Conservation (phyloP, 37 sponge, comb jelly and placozoan species). For the Oscarella lobularis region DNA sequence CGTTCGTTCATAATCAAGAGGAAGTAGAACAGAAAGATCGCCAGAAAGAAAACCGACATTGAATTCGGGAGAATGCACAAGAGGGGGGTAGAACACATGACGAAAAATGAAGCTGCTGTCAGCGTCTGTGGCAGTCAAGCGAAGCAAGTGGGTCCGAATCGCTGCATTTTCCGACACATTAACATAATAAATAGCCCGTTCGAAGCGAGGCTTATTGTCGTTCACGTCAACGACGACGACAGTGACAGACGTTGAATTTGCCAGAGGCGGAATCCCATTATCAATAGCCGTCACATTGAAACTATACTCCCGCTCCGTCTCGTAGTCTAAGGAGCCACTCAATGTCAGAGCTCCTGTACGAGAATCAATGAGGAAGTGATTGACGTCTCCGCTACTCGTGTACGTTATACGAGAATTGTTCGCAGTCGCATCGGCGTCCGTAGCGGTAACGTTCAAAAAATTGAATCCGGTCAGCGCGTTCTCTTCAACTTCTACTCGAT, state of each 20-base stretch:
- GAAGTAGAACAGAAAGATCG: background rate
- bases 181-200: background rate
- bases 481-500: slow-evolving; percentile 5
- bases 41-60: background rate
- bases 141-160: background rate
- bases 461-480: background rate
- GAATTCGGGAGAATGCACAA: too few relatives aligned
- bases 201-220: slow-evolving; percentile 28
- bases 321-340: slow-evolving; percentile 13
- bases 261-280: background rate
- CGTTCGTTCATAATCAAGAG: too few relatives aligned
- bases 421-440: slow-evolving; percentile 5
- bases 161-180: background rate
- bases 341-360: slow-evolving; percentile 7
- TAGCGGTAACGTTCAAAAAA: slow-evolving; percentile 9
- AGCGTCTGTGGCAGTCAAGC: background rate
- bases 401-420: slow-evolving; percentile 5
- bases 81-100: too few relatives aligned
- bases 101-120: background rate
- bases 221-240: slow-evolving; percentile 27
- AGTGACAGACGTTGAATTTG: slow-evolving; percentile 6
- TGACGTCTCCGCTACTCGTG: slow-evolving; percentile 9
- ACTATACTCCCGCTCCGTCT: background rate
- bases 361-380: slow-evolving; percentile 5
- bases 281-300: background rate